A percentile compares a stretch with the other conserved stretches of the same genome.
phyloP scores from a whole-genome alignment of 2,888 invertebrate genomes.

The Hypomecis punctinalis region DNA sequence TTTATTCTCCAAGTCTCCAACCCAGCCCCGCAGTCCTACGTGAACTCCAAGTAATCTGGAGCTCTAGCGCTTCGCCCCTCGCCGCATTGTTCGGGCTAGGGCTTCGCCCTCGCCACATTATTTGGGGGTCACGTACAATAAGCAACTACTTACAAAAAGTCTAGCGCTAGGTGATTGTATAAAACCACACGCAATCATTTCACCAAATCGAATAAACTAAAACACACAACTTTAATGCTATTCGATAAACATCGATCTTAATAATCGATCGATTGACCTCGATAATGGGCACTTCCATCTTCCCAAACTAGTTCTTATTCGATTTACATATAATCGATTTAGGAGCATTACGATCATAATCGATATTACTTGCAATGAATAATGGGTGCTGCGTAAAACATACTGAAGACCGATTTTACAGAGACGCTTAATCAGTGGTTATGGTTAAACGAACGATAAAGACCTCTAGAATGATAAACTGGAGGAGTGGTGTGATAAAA shows the following conservation, averaged over 20 bases:
- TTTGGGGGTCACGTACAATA: no score
- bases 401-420: conserved; percentile 8
- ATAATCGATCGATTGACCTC: conserved; percentile 23
- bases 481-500: no score
- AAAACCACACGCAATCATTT: conserved; percentile 7
- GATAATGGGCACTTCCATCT: conserved; percentile 18
- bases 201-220: conserved; percentile 3
- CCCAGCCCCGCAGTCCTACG: no score
- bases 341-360: conserved; percentile 26
- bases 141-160: neutral
- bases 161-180: no score
- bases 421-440: conserved; percentile 4
- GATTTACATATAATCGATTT: conserved; percentile 33
- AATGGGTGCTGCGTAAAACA: conserved; percentile 30
- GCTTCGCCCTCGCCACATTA: no score
- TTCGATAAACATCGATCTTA: conserved; percentile 25
- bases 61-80: no score
- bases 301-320: conserved; percentile 22
- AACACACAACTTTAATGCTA: conserved; percentile 21
- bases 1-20: no score
- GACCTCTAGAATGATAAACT: no score
- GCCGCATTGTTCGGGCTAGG: no score
- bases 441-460: no score
- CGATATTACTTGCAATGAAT: conserved; percentile 37
- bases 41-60: no score